Base-by-base conservation (phyloP, 2,888 invertebrate genomes). In the Rotaria socialis region DNA sequence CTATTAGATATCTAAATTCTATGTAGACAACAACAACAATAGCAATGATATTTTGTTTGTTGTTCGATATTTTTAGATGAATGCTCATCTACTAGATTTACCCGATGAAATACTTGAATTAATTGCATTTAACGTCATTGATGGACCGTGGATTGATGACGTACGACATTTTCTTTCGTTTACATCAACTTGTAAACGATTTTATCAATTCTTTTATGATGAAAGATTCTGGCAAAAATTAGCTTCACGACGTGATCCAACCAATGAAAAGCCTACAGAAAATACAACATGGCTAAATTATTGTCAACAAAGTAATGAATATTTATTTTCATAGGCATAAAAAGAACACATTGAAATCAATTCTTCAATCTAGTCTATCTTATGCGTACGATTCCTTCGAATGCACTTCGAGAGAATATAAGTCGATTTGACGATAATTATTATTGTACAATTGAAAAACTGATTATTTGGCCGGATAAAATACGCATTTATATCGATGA, bases 401-500 rank as follows among this genome's bases (percentile, higher is more conserved):
- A 80, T 47, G 80, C 47, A 19, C 24, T 80, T 22, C 0, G n/a
- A 80, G n/a, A 80, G 1, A 43, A 22, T n/a, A 8, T 80, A n/a
- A 80, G 80, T n/a, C 80, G 24, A 11, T 80, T 24, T 47, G 47
- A 80, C n/a, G 24, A 47, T 4, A 35, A 22, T 11, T 80, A 80
- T 80, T 43, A 11, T 80, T 80, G 80, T 80, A 80, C 80, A 10
- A 80, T 80, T 47, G 11, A 43, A 47, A 80, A 80, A 80, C 24
- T 80, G 47, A 8, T 47, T n/a, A 11, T 80, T 41, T 47, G 22
- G 43, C 80, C 80, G 1, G 4, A 47, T 80, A 43, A 47, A n/a
- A 47, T 80, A 47, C 43, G 80, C 2, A 43, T 80, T 8, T 80
- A 80, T n/a, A 80, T 80, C 10, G 80, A 80, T 80, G 80, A 80